Conservation (phyloP, 2,888 invertebrate genomes). For the Heteromyza rotundicornis region DNA sequence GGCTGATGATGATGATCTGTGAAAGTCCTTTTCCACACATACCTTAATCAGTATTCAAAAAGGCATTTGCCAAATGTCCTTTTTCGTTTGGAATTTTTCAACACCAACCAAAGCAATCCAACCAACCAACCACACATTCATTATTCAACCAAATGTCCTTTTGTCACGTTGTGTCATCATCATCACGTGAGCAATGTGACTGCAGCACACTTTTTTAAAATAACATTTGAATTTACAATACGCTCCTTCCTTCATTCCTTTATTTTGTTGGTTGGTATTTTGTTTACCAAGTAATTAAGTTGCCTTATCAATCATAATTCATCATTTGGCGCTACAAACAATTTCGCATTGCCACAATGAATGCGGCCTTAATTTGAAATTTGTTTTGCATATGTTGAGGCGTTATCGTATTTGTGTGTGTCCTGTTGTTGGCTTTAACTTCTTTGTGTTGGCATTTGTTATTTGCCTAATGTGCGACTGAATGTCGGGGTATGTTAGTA, state of each 20-base stretch:
- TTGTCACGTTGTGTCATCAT: not conserved
- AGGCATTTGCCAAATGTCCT: too few relatives aligned
- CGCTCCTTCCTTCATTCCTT: too few relatives aligned
- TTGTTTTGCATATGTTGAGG: constrained; percentile 17
- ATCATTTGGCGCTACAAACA: constrained; percentile 45
- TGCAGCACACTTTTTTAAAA: not conserved
- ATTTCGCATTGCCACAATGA: not conserved
- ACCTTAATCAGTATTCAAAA: too few relatives aligned
- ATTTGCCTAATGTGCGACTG: not conserved
- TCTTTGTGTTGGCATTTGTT: not conserved
- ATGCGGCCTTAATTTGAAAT: constrained; percentile 13
- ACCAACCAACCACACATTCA: not conserved
- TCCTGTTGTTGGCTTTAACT: not conserved
- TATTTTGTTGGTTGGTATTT: not conserved
- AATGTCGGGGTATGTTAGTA: too few relatives aligned
- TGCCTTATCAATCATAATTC: constrained; percentile 58
- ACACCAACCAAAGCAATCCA: too few relatives aligned
- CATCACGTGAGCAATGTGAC: too few relatives aligned
- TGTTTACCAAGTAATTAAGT: constrained; percentile 57
- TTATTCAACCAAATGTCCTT: constrained; percentile 1
- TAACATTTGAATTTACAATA: too few relatives aligned
- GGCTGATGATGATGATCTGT: not conserved
- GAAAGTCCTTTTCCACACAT: not conserved
- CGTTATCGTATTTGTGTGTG: constrained; percentile 1
- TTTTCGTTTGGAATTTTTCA: too few relatives aligned